These are phyloP conservation scores for Eremobia ochroleuca DNA, from an alignment of 2,888 invertebrate species.

Conservation along the genomic window DNA sequence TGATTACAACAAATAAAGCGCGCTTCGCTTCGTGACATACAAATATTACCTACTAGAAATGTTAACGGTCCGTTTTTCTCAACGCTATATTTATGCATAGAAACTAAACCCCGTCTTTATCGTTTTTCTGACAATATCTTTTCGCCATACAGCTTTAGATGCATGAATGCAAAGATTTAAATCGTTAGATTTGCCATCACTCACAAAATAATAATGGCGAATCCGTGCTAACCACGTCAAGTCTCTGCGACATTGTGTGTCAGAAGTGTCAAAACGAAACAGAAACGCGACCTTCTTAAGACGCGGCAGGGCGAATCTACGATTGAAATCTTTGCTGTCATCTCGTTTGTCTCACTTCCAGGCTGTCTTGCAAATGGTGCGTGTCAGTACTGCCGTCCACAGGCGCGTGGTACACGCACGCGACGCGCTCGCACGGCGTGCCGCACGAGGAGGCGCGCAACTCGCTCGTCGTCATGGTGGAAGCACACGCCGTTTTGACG, in stretches of 20 bases:
- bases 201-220: background rate
- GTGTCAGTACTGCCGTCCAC: conserved; percentile 89
- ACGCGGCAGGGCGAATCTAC: background rate
- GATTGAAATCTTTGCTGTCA: background rate
- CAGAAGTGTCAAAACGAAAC: background rate
- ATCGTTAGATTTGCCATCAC: background rate
- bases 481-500: conserved; percentile 92
- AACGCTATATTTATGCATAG: background rate
- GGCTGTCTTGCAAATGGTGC: conserved; percentile 91
- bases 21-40: background rate
- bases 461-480: conserved; percentile 92
- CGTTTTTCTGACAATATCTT: background rate
- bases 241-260: background rate
- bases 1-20: background rate
- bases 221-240: background rate
- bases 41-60: background rate
- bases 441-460: conserved; percentile 91
- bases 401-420: conserved; percentile 92
- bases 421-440: conserved; percentile 90
- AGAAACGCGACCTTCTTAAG: background rate
- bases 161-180: background rate
- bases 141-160: background rate
- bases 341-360: conserved; percentile 66
- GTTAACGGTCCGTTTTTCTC: background rate
- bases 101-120: background rate